A percentile compares a stretch with the other conserved stretches of the same genome.
phyloP scores from a whole-genome alignment of 2,888 invertebrate genomes.

The Drosophila silvestris region DNA sequence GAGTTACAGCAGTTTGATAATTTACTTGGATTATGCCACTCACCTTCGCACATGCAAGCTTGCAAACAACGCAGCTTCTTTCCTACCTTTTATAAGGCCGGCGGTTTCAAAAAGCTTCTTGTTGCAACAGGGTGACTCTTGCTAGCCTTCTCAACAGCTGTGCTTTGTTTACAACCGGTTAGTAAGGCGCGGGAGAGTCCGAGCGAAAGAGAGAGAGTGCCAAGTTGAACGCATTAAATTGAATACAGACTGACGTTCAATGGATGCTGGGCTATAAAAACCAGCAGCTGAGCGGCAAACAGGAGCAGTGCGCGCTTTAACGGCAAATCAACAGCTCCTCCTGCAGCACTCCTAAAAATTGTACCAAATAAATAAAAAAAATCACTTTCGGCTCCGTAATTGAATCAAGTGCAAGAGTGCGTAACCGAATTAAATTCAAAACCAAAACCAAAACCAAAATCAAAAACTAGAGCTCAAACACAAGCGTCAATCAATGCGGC shows the following conservation, averaged over 20 bases:
- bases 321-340: conserved; percentile 14
- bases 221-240: conserved; percentile 26
- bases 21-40: background rate
- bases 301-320: conserved; percentile 18
- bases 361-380: background rate
- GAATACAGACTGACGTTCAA: conserved; percentile 16
- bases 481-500: conserved; percentile 63
- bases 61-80: background rate
- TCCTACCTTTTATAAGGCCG: background rate
- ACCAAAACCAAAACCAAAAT: conserved; percentile 36
- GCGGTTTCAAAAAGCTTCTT: conserved; percentile 19
- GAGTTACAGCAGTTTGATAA: background rate
- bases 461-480: conserved; percentile 22
- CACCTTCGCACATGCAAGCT: background rate
- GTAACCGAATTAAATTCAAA: conserved; percentile 42
- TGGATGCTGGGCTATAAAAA: conserved; percentile 63
- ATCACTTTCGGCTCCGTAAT: background rate
- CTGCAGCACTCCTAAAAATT: background rate
- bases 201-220: conserved; percentile 5
- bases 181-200: conserved; percentile 1
- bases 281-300: background rate
- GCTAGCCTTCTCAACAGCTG: conserved; percentile 54
- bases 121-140: conserved; percentile 19
- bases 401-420: conserved; percentile 48
- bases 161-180: conserved; percentile 69